A percentile compares a stretch with the other conserved stretches of the same genome.
These are phyloP conservation scores for Meganola albula DNA, from an alignment of 2,888 invertebrate genomes.

Conservation along the genomic window DNA sequence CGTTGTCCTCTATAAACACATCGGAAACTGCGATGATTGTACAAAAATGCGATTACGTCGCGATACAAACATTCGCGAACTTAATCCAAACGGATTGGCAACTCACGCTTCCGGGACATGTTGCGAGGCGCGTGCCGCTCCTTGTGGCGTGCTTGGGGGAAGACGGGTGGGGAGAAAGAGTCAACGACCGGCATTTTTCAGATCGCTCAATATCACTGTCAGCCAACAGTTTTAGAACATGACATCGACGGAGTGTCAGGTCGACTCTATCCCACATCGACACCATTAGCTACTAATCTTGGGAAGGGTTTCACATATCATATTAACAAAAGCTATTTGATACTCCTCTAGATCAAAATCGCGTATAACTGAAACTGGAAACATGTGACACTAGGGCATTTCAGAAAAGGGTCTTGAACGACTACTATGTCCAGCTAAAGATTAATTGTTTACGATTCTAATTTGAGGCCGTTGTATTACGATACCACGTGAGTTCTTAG, in stretches of 20 bases:
- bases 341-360: no score
- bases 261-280: conserved; percentile 5
- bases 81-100: conserved; percentile 36
- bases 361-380: no score
- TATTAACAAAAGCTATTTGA: no score
- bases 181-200: conserved; percentile 41
- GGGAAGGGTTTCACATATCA: conserved; percentile 29
- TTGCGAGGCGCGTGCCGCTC: conserved; percentile 18
- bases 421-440: no score
- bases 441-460: conserved; percentile 35
- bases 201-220: conserved; percentile 35
- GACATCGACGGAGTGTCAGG: conserved; percentile 19
- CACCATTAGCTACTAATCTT: conserved; percentile 11
- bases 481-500: no score
- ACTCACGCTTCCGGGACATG: conserved; percentile 37
- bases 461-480: no score
- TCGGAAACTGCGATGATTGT: background rate
- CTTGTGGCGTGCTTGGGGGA: conserved; percentile 21
- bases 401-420: no score
- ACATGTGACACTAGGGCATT: no score
- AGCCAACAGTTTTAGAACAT: conserved; percentile 29
- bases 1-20: conserved; percentile 2
- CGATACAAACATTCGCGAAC: conserved; percentile 28
- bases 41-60: conserved; percentile 19
- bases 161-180: conserved; percentile 24